Evolutionary conservation across 1,140 invertebrate species (phyloP), one percentile per base, ranked within the genome.

Genomic region (Epicauta chinensis): DNA sequence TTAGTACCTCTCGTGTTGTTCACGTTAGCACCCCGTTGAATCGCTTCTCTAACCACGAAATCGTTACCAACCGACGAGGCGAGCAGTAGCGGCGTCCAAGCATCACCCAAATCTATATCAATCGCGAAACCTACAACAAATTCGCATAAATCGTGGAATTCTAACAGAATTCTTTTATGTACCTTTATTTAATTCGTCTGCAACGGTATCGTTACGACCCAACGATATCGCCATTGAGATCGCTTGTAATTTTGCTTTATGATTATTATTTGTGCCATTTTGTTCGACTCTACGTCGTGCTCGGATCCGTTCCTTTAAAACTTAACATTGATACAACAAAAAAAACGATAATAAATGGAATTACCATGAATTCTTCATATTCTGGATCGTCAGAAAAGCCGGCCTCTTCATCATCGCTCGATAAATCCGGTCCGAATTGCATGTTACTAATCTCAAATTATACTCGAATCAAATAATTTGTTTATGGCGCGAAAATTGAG

Each of bases 11-110:
- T 58, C 12, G 38, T 12, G 16, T 37, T 39, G 51, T 68, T 58
- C 35, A 66, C 40, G 55, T 68, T 47, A 10, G 63, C 68, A 14
- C 61, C 62, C 31, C 35, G 38, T 34, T 61, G 45, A 36, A 66
- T 32, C 7, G 68, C 39, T 42, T 53, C 13, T 15, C 58, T 44
- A 7, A 56, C 50, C 36, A 70, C 46, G 34, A 60, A 50, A 37
- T 39, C 30, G 45, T 61, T 52, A 16, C 58, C 66, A 48, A 43
- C 37, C 23, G 59, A 63, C 1, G 52, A 55, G 16, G 63, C 57
- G 30, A 70, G 42, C 14, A 66, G 37, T 15, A 70, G 31, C 1
- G 60, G 55, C 10, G 61, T 67, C 61, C 63, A 67, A 36, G 51
- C 53, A 40, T 65, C 54, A 39, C 43, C 16, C 31, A 69, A 7